Base-by-base conservation (phyloP, 2,888 invertebrate genomes). In the Minunthozetes semirufus region DNA sequence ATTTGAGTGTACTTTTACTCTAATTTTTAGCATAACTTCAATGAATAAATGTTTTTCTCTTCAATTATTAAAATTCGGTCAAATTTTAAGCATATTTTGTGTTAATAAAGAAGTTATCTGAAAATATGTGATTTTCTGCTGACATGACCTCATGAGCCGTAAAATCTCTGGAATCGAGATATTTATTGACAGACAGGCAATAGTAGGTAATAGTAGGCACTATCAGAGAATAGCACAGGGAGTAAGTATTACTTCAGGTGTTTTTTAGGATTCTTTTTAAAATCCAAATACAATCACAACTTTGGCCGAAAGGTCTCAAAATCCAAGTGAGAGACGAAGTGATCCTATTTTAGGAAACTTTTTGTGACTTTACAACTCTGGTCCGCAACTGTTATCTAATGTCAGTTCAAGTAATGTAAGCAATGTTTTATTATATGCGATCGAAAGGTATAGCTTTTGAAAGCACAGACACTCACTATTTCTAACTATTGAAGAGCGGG, bases 301-400 rank as follows among this genome's bases (percentile, higher is more conserved):
- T 70, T 70, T 48, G 46, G 70, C 70, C 70, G 6, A 70, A 48
- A 70, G 70, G 70, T 70, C 25, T 48, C 1, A 13, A 11, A 15
- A 25, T 46, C 27, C n/a, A 48, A 66, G 2, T 70, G 4, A 13
- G 11, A 15, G 46, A 25, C 27, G 33, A 48, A 66, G 2, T 70
- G 70, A 70, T 48, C 48, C 70, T 70, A 70, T 70, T 70, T 70
- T 38, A 22, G 70, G 1, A 59, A 42, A 46, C 1, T 70, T 70
- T 70, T 70, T 70, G 46, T 70, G 19, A 70, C 38, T 70, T 70
- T 70, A 70, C 70, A 70, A 25, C 70, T 70, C 48, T 48, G 48
- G 70, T 70, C 48, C 48, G 70, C 48, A 70, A 70, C 46, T 70
- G 70, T 70, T 70, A 70, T 70, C 70, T 70, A 70, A 70, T 27